Conservation (phyloP, 1,140 invertebrate genomes). For the Musca vetustissima region DNA sequence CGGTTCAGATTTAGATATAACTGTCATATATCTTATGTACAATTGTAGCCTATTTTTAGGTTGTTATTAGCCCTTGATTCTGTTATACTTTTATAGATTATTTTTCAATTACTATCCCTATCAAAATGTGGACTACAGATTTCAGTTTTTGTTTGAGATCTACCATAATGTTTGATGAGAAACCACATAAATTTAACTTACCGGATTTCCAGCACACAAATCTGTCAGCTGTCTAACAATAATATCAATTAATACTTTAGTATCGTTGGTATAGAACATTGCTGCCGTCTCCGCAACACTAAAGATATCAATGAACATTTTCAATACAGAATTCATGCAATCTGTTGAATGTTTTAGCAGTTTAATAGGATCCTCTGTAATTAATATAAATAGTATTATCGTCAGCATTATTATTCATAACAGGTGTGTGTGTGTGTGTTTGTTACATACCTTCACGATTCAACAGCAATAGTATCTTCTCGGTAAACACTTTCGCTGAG, state of each 20-base stretch:
- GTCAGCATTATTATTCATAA: too few relatives aligned
- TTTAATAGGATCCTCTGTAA: slow-evolving; percentile 81
- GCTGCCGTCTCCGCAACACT: slow-evolving; percentile 72
- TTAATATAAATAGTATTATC: too few relatives aligned
- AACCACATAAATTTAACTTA: slow-evolving; percentile 58
- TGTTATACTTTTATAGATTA: too few relatives aligned
- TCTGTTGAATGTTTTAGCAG: slow-evolving; percentile 80
- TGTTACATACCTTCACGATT: slow-evolving; percentile 85
- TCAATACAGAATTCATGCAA: slow-evolving; percentile 81
- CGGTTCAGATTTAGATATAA: too few relatives aligned
- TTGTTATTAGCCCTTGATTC: too few relatives aligned
- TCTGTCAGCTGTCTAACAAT: slow-evolving; percentile 85
- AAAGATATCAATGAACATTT: slow-evolving; percentile 85
- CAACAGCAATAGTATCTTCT: slow-evolving; percentile 82
- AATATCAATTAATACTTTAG: slow-evolving; percentile 90
- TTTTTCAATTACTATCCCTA: too few relatives aligned
- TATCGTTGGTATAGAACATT: slow-evolving; percentile 91
- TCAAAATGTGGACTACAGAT: too few relatives aligned
- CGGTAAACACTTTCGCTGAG: slow-evolving; percentile 82
- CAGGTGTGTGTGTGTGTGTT: too few relatives aligned
- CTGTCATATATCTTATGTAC: too few relatives aligned
- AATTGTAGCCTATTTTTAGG: too few relatives aligned
- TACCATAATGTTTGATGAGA: too few relatives aligned
- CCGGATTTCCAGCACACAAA: slow-evolving; percentile 82
- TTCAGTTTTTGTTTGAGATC: too few relatives aligned